phyloP scores from a whole-genome alignment of 2,113 vertebrate genomes.

The Amblyopsis rosae region DNA sequence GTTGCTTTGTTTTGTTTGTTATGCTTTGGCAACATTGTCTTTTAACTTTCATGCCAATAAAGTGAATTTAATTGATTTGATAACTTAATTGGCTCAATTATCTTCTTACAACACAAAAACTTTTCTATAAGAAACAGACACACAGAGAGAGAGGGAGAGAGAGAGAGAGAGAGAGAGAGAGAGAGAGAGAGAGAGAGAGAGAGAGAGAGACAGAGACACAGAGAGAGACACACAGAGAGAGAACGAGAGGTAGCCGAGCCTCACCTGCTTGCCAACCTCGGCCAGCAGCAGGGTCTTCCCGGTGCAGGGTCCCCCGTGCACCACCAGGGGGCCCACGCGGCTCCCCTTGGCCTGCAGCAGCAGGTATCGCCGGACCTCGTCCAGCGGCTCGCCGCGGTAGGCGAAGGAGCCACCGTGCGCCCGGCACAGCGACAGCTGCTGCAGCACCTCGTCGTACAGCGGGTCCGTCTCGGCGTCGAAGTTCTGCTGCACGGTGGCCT shows the following conservation, averaged over 20 bases:
- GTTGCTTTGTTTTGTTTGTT: too few relatives aligned
- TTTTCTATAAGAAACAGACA: neutral
- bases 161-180: neutral
- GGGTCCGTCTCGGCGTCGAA: slow-evolving; percentile 93
- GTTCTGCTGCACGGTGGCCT: slow-evolving; percentile 96
- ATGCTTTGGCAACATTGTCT: too few relatives aligned
- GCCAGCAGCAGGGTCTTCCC: slow-evolving; percentile 95
- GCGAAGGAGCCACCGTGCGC: slow-evolving; percentile 87
- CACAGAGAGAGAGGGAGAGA: neutral
- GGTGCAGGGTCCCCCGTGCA: slow-evolving; percentile 95
- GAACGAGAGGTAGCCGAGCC: slow-evolving; percentile 7
- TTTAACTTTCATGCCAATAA: too few relatives aligned
- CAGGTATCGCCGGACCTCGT: slow-evolving; percentile 90
- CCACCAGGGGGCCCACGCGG: slow-evolving; percentile 85
- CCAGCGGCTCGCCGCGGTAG: slow-evolving; percentile 88
- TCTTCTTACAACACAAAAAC: slow-evolving; percentile 36
- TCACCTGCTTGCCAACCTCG: slow-evolving; percentile 94
- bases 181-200: neutral
- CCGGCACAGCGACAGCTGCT: slow-evolving; percentile 93
- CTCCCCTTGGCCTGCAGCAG: slow-evolving; percentile 86
- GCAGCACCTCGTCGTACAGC: slow-evolving; percentile 93
- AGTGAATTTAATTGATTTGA: too few relatives aligned
- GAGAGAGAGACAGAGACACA: neutral
- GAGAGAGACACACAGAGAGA: neutral
- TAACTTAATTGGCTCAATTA: too few relatives aligned